Conservation (phyloP, 2,888 invertebrate genomes). For the Aricia artaxerxes region DNA sequence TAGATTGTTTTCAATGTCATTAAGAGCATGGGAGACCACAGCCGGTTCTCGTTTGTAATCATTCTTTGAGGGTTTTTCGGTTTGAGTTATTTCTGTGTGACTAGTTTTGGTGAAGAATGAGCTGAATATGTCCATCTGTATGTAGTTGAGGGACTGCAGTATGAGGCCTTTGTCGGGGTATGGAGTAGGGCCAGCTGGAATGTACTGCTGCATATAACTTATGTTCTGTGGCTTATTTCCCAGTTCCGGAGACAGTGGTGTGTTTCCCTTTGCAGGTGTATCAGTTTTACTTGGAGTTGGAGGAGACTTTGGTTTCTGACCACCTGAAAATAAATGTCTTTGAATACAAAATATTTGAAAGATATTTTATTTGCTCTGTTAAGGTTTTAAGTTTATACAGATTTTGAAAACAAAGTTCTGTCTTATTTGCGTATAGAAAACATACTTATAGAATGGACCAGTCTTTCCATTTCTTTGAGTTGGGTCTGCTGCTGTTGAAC, state of each 20-base stretch:
- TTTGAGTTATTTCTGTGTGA: constrained; percentile 43
- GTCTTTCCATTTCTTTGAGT: constrained; percentile 86
- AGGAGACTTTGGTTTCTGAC: constrained; percentile 50
- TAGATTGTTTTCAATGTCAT: constrained; percentile 70
- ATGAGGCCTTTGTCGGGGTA: constrained; percentile 72
- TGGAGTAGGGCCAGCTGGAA: constrained; percentile 53
- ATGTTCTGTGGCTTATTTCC: constrained; percentile 43
- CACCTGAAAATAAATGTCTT: constrained; percentile 50
- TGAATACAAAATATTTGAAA: background rate
- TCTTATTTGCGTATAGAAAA: background rate
- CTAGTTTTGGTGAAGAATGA: constrained; percentile 57
- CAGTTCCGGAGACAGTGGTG: constrained; percentile 43
- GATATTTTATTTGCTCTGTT: background rate
- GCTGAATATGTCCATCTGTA: constrained; percentile 75
- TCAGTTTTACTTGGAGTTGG: constrained; percentile 43
- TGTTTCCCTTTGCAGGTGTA: constrained; percentile 41
- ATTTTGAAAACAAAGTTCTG: background rate
- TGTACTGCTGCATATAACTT: constrained; percentile 41
- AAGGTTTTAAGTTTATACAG: background rate
- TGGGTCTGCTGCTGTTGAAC: constrained; percentile 89
- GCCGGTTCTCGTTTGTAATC: constrained; percentile 56
- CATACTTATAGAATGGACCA: constrained; percentile 62
- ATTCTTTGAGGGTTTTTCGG: constrained; percentile 46
- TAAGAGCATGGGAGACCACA: constrained; percentile 61
- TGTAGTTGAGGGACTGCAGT: constrained; percentile 72